These are phyloP conservation scores for Gerris buenoi DNA, from an alignment of 1,140 invertebrate genomes.

Conservation along the genomic window DNA sequence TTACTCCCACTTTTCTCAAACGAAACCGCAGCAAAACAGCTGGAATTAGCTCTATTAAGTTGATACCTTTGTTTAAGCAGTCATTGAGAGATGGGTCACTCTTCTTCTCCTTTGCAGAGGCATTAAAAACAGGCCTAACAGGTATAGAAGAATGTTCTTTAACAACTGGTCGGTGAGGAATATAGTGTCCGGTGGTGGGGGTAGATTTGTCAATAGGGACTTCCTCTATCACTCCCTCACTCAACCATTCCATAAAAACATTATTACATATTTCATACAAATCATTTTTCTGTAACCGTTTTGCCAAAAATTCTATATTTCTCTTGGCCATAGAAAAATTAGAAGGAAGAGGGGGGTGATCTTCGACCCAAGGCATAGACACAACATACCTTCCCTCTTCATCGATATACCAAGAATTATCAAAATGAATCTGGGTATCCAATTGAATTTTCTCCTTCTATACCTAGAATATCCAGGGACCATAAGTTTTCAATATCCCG, in stretches of 20 bases:
- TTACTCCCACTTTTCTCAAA: slow-evolving; percentile 16
- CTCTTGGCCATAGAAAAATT: not conserved
- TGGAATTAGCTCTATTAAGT: not conserved
- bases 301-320: not conserved
- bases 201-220: not conserved
- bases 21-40: not conserved
- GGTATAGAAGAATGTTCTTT: not conserved
- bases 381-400: not conserved
- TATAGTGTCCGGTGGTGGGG: not conserved
- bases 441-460: not conserved
- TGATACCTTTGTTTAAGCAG: not conserved
- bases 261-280: not conserved
- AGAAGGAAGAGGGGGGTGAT: not conserved
- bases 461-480: not conserved
- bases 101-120: not conserved
- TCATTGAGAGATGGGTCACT: not conserved
- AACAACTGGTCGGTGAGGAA: not conserved
- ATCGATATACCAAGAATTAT: not conserved
- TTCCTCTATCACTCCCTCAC: not conserved
- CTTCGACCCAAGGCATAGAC: not conserved
- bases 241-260: not conserved
- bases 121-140: not conserved
- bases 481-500: not conserved
- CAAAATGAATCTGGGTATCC: not conserved
- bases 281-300: not conserved